Evolutionary conservation across 2,888 invertebrate genomes (phyloP).

Genomic region (Aplocera efformata): DNA sequence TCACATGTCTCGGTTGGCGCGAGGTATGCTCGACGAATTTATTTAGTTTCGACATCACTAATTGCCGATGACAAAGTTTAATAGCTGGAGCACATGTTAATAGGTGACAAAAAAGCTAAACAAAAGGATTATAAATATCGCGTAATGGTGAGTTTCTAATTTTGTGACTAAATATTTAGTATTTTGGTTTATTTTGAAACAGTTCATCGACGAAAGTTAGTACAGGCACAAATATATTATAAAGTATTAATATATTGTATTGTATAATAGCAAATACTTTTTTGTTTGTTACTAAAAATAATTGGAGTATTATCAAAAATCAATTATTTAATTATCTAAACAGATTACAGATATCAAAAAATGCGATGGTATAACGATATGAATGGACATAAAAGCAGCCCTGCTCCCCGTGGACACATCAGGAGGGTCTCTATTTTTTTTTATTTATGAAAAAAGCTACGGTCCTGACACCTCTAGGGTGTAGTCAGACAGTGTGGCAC

Average conservation of each 20-base stretch:
- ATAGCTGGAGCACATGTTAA: constrained; percentile 72
- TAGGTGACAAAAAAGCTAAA: constrained; percentile 38
- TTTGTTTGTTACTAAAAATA: too few relatives aligned
- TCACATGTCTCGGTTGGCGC: constrained; percentile 63
- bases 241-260: too few relatives aligned
- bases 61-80: constrained; percentile 76
- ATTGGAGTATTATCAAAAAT: too few relatives aligned
- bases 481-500: constrained; percentile 66
- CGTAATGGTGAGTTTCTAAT: background rate
- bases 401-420: constrained; percentile 46
- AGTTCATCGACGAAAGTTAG: too few relatives aligned
- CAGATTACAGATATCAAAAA: too few relatives aligned
- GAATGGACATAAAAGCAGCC: constrained; percentile 52
- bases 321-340: too few relatives aligned
- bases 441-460: constrained; percentile 46
- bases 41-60: constrained; percentile 70
- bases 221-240: too few relatives aligned
- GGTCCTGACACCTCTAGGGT: constrained; percentile 38
- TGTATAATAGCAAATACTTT: too few relatives aligned
- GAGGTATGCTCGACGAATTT: constrained; percentile 59
- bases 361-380: constrained; percentile 33
- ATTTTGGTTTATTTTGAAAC: too few relatives aligned
- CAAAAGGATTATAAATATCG: constrained; percentile 7
- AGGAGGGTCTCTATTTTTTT: constrained; percentile 56
- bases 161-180: too few relatives aligned